A percentile compares a stretch with the other conserved stretches of the same genome.
Conservation (phyloP, 2,797 vertebrate genomes). For the Myotis vivesi region DNA sequence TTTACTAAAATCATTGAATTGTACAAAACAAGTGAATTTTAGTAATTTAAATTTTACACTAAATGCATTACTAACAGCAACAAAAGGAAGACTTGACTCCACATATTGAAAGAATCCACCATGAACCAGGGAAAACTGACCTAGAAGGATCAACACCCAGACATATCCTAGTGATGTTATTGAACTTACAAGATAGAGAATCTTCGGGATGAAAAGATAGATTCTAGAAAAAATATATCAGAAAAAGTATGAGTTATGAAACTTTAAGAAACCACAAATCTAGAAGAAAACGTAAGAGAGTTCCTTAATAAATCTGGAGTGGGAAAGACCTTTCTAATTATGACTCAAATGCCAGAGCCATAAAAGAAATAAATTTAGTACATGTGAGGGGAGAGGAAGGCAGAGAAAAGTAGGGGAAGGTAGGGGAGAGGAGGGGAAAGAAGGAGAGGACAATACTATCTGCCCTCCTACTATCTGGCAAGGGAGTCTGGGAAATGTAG, state of each 20-base stretch:
- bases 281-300: not conserved
- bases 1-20: not conserved
- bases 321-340: not conserved
- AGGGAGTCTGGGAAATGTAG: not conserved
- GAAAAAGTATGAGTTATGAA: not conserved
- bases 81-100: not conserved
- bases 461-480: not conserved
- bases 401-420: too few species aligned
- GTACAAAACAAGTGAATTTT: not conserved
- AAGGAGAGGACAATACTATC: not conserved
- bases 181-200: not conserved
- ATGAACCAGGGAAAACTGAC: not conserved
- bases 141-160: not conserved
- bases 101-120: not conserved
- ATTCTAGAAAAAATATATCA: not conserved
- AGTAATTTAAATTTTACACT: not conserved
- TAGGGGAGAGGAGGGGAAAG: not conserved
- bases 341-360: not conserved
- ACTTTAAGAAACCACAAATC: not conserved
- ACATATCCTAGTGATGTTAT: not conserved
- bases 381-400: not conserved
- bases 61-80: slow-evolving; percentile 27
- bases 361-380: not conserved
- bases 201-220: not conserved
- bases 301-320: not conserved